Evolutionary conservation across 2,797 vertebrate genomes (phyloP).

Genomic region (Furcifer pardalis): DNA sequence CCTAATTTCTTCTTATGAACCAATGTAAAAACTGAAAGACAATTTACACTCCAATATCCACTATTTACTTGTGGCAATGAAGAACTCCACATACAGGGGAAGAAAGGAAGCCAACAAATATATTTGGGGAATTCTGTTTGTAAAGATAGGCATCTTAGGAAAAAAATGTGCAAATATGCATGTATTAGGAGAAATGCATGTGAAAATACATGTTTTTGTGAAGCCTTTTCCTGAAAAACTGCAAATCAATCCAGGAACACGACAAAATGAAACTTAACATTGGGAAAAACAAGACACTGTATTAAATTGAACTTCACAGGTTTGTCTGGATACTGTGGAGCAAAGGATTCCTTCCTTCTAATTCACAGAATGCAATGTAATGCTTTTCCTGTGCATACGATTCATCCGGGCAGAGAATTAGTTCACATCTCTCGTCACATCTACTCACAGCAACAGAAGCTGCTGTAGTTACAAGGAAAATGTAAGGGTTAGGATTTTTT

Average conservation of each 20-base stretch:
- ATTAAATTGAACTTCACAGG: not conserved
- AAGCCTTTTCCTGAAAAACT: not conserved
- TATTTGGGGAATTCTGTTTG: not conserved
- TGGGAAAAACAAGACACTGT: not conserved
- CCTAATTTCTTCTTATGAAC: not conserved
- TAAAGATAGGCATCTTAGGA: not conserved
- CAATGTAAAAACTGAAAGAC: not conserved
- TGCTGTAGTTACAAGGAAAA: not conserved
- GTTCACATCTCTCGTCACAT: not conserved
- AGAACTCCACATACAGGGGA: not conserved
- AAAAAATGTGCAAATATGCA: not conserved
- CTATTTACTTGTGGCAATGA: not conserved
- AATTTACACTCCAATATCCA: not conserved
- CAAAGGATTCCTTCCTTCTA: not conserved
- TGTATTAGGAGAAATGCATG: not conserved
- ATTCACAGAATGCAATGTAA: not conserved
- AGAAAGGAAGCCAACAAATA: not conserved
- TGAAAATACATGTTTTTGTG: not conserved
- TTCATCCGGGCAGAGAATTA: not conserved
- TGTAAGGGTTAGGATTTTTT: not conserved
- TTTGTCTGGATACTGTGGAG: not conserved
- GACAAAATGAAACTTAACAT: not conserved
- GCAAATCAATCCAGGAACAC: not conserved
- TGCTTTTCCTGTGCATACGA: too few relatives aligned
- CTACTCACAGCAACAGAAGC: not conserved